Evolutionary conservation across 2,797 vertebrate genomes (phyloP), one percentile per base, ranked within the genome.

Genomic region (Hirundo rustica): DNA sequence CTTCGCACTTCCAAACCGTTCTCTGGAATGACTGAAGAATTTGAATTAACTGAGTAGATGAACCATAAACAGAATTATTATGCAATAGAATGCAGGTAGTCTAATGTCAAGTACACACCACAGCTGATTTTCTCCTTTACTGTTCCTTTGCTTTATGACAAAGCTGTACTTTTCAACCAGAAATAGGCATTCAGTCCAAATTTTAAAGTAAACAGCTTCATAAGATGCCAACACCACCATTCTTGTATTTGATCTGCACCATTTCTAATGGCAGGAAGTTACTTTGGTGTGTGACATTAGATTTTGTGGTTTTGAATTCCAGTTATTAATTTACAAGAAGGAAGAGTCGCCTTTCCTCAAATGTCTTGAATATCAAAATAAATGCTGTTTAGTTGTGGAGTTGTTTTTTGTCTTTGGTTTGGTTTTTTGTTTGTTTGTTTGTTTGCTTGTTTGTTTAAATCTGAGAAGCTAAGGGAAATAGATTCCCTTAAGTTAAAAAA

Each of bases 31-130:
- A 9, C 55, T 87, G 72, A 51, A 96, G 71, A 77, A 68, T 81
- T 42, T 73, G 36, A 87, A 84, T 67, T 57, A 85, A 34, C 32
- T 57, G 42, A 94, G 36, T 6, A 80, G n/a, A 36, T 73, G 70
- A 93, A 83, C 23, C 55, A 17, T 29, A 93, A 88, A 53, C 30
- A 80, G 55, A 89, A 57, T 70, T 71, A 90, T 92, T 91, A 88
- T 83, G 58, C 51, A 88, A 74, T 88, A 92, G 57, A 90, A 65
- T 38, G 72, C 47, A 42, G 55, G 36, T 67, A 67, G 10, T 29
- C 23, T 85, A 42, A 60, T 77, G 32, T 84, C 53, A 70, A 58
- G 22, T 58, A 72, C 10, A 48, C 7, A 68, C 14, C 5, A 17
- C 3, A 8, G 25, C 13, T 30, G 34, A 80, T 90, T 96, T 92